Percentiles rank a stretch among this genome's conserved stretches.
Conservation (phyloP, 2,888 invertebrate genomes). For the Stramonita haemastoma region DNA sequence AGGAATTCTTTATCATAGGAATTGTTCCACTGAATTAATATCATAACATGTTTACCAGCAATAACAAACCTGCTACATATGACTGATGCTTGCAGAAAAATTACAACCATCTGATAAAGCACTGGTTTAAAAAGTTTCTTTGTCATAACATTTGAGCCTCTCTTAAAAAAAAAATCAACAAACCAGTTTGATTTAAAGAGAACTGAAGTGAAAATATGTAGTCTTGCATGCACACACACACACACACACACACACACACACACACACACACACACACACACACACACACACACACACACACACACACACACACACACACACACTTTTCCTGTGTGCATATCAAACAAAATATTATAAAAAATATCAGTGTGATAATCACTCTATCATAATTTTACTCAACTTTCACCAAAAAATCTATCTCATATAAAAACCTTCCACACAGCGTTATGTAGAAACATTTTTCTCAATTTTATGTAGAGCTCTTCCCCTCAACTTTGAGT, state of each 20-base stretch:
- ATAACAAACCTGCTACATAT: too few relatives aligned
- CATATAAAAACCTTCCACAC: background rate
- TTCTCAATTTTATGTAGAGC: too few relatives aligned
- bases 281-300: conserved; percentile 1
- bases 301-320: background rate
- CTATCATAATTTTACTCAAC: background rate
- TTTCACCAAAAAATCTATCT: background rate
- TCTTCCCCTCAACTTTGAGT: too few relatives aligned
- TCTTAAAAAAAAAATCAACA: background rate
- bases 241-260: conserved; percentile 8
- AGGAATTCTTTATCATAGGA: too few relatives aligned
- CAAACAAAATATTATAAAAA: too few relatives aligned
- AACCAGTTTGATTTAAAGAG: background rate
- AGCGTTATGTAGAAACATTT: too few relatives aligned
- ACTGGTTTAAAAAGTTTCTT: background rate
- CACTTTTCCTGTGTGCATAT: too few relatives aligned
- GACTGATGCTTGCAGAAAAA: background rate
- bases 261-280: background rate
- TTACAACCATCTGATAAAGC: background rate
- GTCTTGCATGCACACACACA: background rate
- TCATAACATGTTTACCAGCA: too few relatives aligned
- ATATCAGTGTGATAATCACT: background rate
- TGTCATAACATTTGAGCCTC: background rate
- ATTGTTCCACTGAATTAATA: too few relatives aligned
- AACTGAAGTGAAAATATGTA: background rate